A percentile compares a stretch with the other conserved stretches of the same genome.
Evolutionary conservation across 2,888 invertebrate genomes (phyloP).

Genomic region (Acrobasis consociella): DNA sequence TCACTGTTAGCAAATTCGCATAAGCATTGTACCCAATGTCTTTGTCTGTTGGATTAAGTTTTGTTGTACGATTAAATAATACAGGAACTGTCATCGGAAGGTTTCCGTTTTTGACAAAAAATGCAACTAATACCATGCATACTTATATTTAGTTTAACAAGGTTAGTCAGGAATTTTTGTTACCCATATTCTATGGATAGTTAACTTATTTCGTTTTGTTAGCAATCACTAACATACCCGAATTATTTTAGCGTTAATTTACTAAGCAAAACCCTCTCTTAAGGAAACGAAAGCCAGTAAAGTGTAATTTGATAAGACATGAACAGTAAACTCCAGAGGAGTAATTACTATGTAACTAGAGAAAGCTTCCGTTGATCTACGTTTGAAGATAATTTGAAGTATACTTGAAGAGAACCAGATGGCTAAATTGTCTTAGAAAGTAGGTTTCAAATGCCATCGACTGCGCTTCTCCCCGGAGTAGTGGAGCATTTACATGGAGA

Average conservation of each 20-base stretch:
- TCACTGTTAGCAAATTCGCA: no score
- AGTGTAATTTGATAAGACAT: slow-evolving; percentile 7
- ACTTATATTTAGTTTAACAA: no score
- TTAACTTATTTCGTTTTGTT: no score
- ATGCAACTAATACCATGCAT: no score
- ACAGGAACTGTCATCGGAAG: no score
- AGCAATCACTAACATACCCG: no score
- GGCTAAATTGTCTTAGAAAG: slow-evolving; percentile 22
- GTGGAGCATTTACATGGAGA: not conserved
- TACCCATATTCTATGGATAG: no score
- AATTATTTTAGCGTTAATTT: not conserved
- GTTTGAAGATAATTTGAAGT: slow-evolving; percentile 14
- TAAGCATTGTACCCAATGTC: no score
- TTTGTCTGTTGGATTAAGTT: no score
- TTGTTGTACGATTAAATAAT: no score
- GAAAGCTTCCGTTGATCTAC: slow-evolving; percentile 22
- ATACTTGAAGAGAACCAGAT: slow-evolving; percentile 16
- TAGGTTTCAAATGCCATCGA: slow-evolving; percentile 6
- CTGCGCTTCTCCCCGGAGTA: slow-evolving; percentile 7
- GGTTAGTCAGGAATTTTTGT: no score
- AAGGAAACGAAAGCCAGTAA: not conserved
- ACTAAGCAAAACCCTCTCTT: not conserved
- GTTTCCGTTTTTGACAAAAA: no score
- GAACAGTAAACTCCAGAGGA: not conserved
- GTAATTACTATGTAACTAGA: slow-evolving; percentile 16